These are phyloP conservation scores for Mesocricetus auratus DNA, from an alignment of 2,113 vertebrate genomes.

Conservation along the genomic window DNA sequence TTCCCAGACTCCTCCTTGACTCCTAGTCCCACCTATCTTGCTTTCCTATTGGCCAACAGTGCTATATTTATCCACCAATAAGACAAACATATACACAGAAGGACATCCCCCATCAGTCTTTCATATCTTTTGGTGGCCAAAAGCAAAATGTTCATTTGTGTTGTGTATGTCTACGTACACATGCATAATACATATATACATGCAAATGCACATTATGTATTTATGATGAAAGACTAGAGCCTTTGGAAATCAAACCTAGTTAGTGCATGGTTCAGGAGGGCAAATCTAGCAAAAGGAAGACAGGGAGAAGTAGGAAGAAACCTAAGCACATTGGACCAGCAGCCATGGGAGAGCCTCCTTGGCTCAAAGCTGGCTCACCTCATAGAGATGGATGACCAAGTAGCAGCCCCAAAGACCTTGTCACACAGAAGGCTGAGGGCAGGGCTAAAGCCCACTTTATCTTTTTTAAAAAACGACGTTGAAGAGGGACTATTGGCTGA, in stretches of 20 bases:
- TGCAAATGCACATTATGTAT: neutral
- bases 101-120: no score
- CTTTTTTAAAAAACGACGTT: neutral
- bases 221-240: neutral
- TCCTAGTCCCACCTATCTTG: no score
- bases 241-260: neutral
- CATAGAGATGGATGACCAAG: fast-evolving
- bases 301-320: neutral
- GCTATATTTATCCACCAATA: no score
- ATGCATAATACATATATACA: neutral
- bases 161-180: neutral
- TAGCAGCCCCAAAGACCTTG: neutral
- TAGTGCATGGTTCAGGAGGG: neutral
- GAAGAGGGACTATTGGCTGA: neutral
- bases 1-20: no score
- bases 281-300: neutral
- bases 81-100: no score
- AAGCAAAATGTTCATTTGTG: neutral
- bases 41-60: no score
- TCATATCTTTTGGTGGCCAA: neutral
- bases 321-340: neutral
- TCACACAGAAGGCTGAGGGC: neutral
- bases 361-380: neutral
- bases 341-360: neutral
- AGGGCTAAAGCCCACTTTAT: neutral